Base-by-base conservation (phyloP, 2,888 invertebrate genomes). In the Cryptops parisi region DNA sequence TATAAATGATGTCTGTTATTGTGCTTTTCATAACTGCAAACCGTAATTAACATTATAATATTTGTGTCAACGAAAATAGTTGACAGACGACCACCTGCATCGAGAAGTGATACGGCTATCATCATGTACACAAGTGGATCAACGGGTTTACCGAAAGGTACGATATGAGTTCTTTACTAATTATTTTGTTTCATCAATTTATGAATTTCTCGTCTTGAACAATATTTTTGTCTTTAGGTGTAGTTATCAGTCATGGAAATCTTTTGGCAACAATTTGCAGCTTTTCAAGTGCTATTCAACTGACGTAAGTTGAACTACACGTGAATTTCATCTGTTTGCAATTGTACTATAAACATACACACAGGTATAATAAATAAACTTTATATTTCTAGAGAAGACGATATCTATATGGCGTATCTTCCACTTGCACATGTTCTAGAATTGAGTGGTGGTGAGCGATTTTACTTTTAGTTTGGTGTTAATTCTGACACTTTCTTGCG, bases 41-140 rank as follows among this genome's bases (percentile, higher is more conserved):
- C n/a, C n/a, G n/a, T n/a, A n/a, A n/a, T n/a, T n/a, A n/a, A n/a
- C n/a, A n/a, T n/a, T n/a, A n/a, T n/a, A n/a, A n/a, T n/a, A n/a
- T n/a, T n/a, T n/a, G n/a, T n/a, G n/a, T n/a, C n/a, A n/a, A n/a
- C n/a, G n/a, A n/a, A n/a, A n/a, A n/a, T n/a, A 33, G 44, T 48
- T 48, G 38, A 44, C 17, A 21, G 26, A 22, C 27, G 48, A 58
- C 15, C 55, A 58, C 15, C 6, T 38, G 51, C 90, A 1, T 69
- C 70, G 4, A 70, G 80, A 4, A 72, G 78, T 15, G 96, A 97
- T 69, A 80, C 83, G 3, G 97, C 97, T 47, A 89, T 98, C 63
- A 84, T 98, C 41, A 98, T 98, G 97, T 98, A 97, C 75, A 98
- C 97, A 2, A 93, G 91, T 61, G 97, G 97, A 4, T 94, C 94